Conservation (phyloP, 2,113 vertebrate species). For the Otolemur garnettii region DNA sequence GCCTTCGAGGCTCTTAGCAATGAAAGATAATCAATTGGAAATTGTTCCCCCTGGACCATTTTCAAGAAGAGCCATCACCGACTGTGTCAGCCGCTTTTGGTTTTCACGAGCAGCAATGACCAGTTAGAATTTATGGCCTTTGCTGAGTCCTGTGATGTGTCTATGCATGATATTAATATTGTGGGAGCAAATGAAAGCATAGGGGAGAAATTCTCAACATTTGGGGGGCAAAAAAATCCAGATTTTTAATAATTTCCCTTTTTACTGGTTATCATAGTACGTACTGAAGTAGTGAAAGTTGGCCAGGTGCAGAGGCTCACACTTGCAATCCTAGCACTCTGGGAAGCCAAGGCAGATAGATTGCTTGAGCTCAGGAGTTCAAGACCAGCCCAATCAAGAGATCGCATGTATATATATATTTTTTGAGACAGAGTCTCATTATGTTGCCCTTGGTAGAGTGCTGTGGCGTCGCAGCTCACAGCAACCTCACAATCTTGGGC, state of each 20-base stretch:
- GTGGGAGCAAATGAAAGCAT: constrained; percentile 58
- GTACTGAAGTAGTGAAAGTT: neutral
- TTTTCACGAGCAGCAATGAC: constrained; percentile 8
- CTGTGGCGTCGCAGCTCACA: no score
- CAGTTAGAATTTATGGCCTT: constrained; percentile 69
- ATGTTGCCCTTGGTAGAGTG: no score
- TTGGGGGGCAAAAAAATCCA: neutral
- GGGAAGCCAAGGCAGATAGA: no score
- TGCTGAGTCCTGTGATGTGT: constrained; percentile 62
- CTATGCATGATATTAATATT: constrained; percentile 44
- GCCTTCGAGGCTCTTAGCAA: constrained; percentile 91
- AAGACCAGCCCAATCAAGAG: no score
- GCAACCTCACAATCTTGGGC: no score
- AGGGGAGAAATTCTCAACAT: neutral
- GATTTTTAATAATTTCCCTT: constrained; percentile 14
- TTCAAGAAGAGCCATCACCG: constrained; percentile 90
- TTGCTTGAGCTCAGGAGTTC: no score
- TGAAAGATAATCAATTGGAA: constrained; percentile 93
- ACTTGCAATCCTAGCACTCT: no score
- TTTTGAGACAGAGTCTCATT: no score
- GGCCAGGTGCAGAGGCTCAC: no score
- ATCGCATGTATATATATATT: no score
- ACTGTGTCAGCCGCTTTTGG: constrained; percentile 82
- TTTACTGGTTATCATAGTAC: neutral
- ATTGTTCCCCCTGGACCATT: constrained; percentile 89